Conservation (phyloP, 2,888 invertebrate genomes). For the Mantis religiosa region DNA sequence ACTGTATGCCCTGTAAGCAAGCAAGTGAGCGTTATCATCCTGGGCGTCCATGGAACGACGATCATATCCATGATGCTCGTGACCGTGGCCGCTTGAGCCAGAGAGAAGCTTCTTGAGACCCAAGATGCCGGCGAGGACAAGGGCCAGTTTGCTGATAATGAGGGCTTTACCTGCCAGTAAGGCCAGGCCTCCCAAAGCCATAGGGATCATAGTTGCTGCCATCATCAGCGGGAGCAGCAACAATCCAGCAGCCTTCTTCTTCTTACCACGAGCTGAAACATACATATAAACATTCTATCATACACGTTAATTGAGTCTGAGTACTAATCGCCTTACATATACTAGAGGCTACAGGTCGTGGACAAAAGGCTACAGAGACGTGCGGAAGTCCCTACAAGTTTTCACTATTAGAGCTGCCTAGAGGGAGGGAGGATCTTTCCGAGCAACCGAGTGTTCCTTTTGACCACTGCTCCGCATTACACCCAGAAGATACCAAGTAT, state of each 20-base stretch:
- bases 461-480: no score
- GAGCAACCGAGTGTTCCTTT: no score
- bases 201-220: constrained; percentile 74
- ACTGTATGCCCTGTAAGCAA: constrained; percentile 59
- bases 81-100: constrained; percentile 53
- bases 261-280: constrained; percentile 56
- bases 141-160: constrained; percentile 77
- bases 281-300: not conserved
- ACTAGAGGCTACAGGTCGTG: no score
- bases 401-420: no score
- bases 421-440: no score
- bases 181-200: constrained; percentile 78
- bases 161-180: constrained; percentile 80
- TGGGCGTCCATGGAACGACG: constrained; percentile 31
- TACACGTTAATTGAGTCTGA: no score
- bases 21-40: constrained; percentile 50
- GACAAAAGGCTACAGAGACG: no score
- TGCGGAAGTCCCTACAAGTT: no score
- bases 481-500: no score
- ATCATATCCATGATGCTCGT: constrained; percentile 37
- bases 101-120: constrained; percentile 79
- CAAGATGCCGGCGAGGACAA: constrained; percentile 75
- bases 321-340: no score
- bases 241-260: constrained; percentile 69
- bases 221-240: constrained; percentile 75